Percentiles rank a stretch among this genome's conserved stretches.
Conservation (phyloP, 2,888 invertebrate species). For the Chloromyia formosa region DNA sequence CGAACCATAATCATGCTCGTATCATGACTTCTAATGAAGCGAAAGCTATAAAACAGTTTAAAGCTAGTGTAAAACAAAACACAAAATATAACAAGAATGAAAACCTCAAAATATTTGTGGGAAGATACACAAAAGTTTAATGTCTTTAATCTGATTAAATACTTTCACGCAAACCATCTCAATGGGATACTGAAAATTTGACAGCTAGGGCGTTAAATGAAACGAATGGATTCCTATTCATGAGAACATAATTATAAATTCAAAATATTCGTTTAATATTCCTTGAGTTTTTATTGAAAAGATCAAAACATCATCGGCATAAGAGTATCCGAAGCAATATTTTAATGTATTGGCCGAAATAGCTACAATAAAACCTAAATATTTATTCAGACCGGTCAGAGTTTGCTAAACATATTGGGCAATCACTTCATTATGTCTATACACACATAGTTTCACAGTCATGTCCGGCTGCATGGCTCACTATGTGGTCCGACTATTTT, state of each 20-base stretch:
- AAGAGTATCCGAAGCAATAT: conserved; percentile 1
- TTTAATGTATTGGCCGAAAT: conserved; percentile 1
- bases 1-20: neutral
- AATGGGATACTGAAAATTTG: conserved; percentile 5
- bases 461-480: no score
- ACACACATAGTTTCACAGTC: no score
- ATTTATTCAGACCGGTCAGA: no score
- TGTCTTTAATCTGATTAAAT: conserved; percentile 4
- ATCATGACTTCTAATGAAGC: neutral
- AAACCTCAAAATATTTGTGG: neutral
- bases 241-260: neutral
- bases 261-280: neutral
- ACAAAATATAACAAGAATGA: neutral
- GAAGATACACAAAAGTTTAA: neutral
- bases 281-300: neutral
- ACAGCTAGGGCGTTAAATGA: neutral
- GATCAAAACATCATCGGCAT: neutral
- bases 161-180: conserved; percentile 6
- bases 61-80: conserved; percentile 9
- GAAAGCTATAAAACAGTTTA: conserved; percentile 16
- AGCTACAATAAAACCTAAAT: neutral
- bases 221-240: neutral
- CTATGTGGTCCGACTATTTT: no score
- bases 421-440: no score
- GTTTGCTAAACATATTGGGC: no score